Percentiles rank a stretch among this genome's conserved stretches.
These are phyloP conservation scores for Myiotriccus ornatus DNA, from an alignment of 2,797 vertebrate genomes.

Conservation along the genomic window DNA sequence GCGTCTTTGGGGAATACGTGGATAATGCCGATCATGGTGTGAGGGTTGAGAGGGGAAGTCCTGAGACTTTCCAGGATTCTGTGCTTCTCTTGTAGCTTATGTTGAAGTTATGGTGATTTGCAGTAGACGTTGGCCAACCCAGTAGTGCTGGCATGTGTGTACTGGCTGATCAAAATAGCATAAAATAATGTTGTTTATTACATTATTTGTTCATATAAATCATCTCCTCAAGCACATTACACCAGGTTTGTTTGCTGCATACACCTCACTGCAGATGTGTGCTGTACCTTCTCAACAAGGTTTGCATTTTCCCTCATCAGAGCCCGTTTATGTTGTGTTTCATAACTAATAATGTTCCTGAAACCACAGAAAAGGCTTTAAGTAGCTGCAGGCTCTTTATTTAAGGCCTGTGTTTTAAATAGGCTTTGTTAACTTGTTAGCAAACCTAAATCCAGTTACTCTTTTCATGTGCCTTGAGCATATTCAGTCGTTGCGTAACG, in stretches of 20 bases:
- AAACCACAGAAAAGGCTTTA: neutral
- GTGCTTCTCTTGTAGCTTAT: neutral
- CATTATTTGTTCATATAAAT: neutral
- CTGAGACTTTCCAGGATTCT: neutral
- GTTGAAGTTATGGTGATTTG: rapidly evolving
- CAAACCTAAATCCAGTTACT: constrained; percentile 28
- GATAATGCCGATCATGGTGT: neutral
- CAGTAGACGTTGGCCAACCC: neutral
- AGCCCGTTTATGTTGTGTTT: neutral
- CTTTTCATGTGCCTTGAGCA: constrained; percentile 32
- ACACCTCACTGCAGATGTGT: neutral
- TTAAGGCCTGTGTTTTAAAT: neutral
- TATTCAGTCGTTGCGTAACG: constrained; percentile 9
- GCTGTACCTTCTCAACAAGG: neutral
- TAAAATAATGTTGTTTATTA: neutral
- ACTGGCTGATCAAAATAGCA: neutral
- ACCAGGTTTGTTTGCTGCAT: neutral
- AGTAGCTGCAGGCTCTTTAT: neutral
- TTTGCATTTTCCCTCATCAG: neutral
- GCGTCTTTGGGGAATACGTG: neutral
- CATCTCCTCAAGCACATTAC: neutral
- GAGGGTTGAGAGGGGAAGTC: neutral
- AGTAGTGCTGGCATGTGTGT: rapidly evolving
- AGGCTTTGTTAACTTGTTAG: constrained; percentile 22
- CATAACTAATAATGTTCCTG: neutral